Evolutionary conservation across 2,888 invertebrate genomes (phyloP), one percentile per base, ranked within the genome.

Genomic region (Galeruca laticollis): DNA sequence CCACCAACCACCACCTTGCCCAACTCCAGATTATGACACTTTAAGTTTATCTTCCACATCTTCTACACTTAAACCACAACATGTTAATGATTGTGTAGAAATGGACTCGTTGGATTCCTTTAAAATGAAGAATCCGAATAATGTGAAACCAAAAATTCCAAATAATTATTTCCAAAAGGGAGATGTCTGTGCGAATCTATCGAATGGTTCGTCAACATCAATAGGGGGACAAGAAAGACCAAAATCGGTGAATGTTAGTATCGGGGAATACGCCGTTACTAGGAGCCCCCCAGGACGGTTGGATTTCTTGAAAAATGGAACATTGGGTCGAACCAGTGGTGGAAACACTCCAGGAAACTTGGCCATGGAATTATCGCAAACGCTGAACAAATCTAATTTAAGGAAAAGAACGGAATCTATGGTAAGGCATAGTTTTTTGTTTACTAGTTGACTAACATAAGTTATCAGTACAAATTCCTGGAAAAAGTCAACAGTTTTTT

Each of bases 71-170:
- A 76, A 74, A 69, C 67, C 76, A 56, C 37, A 37, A n/a, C 54
- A 10, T 4, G 15, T 78, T 68, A 85, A 83, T 59, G 91, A 91
- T 71, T 87, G 89, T 40, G 93, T 91, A 11, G 93, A 93, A 84
- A 88, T 93, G 87, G 91, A 93, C 79, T 93, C 93, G 21, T 85
- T 93, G 76, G 93, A 93, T 83, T 93, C 93, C 5, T 93, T 91
- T 84, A 91, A 90, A 80, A 82, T 93, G 75, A 91, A 90, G 75
- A 90, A 91, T 80, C 90, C 91, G 26, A 86, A 88, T 4, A 88
- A 87, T 69, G 85, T 88, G 26, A 87, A 86, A 68, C 91, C 91
- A 51, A 90, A 89, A 79, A 93, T 92, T 9, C 93, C 93, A 15
- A 87, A 89, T 31, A 90, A 90, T 61, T 93, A 93, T 82, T 93